Base-by-base conservation (phyloP, 2,797 vertebrate species). In the Chelon auratus region DNA sequence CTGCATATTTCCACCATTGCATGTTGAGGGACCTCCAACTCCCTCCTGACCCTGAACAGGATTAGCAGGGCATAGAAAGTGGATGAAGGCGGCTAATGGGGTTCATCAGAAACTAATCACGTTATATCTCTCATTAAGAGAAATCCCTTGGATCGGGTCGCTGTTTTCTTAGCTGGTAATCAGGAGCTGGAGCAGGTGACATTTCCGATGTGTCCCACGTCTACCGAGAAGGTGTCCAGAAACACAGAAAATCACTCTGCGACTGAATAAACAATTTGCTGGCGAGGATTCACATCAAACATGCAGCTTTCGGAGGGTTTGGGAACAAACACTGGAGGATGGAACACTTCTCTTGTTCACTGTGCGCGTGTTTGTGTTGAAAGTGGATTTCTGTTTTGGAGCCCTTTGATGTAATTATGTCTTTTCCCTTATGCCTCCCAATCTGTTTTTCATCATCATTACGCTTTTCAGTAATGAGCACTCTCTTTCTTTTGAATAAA, bases 381-480 rank as follows among this genome's bases (percentile, higher is more conserved):
- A 75, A 39, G 59, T 30, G 43, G 14, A 75, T 78, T 78, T 87
- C 66, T 76, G 72, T 69, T 74, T 86, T 82, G 68, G 43, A 75
- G 67, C 55, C 64, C 72, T 90, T 91, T 89, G 89, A 87, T 86
- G 83, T 85, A 88, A 90, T 90, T 87, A 87, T 72, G 81, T 83
- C 73, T 87, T 88, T 73, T 84, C 87, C 83, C 84, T 81, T 51
- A 75, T 83, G 88, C 83, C 73, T 88, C 78, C 60, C 76, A 72
- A 85, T 83, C 81, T 86, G 81, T 72, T 90, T 87, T 90, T 87
- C 80, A 87, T 89, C 82, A 83, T 80, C 61, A 86, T 87, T 85
- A 81, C 82, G 75, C 83, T 90, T 85, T 88, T 87, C 90, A 89
- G 81, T 91, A 91, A 92, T 79, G 87, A 92, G 86, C 83, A 60